Evolutionary conservation across 2,113 vertebrate species (phyloP), one percentile per base, ranked within the genome.

Genomic region (Ophthalmolycus amberensis): DNA sequence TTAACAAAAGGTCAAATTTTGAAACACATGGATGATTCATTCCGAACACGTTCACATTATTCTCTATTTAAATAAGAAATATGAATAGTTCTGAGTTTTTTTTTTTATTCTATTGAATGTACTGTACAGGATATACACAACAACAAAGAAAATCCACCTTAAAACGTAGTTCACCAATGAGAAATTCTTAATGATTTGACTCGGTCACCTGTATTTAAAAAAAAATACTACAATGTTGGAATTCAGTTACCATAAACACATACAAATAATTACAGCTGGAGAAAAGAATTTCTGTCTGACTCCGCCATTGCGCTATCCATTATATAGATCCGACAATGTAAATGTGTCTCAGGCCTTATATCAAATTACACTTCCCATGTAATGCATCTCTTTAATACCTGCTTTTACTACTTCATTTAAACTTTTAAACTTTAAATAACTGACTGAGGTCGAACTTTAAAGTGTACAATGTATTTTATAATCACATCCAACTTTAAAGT

Each of bases 381-480:
- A 32, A 75, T 18, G 42, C 54, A 48, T 65, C 37, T 54, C 56
- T 70, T 9, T n/a, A 63, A 71, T 22, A 16, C 40, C n/a, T 58
- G 29, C 18, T 38, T 42, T 67, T 71, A 67, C 44, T 72, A 32
- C 60, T 77, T 71, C 54, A 75, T 74, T 38, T 63, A 46, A 82
- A 80, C 59, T 83, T 82, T 64, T 56, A 65, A 79, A 73, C 48
- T 58, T 84, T 77, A 71, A 75, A 71, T 74, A 87, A 25, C 18
- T 1, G 29, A 59, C 48, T 22, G 34, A 76, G 46, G 52, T 80
- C 27, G 4, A 75, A 78, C 63, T 69, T 89, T 81, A 75, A 59
- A 65, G 69, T 82, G 48, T 80, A 87, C 16, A 75, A 66, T 74
- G 76, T 91, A 80, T 92, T 93, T 93, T 91, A 75, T 88, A 93